Percentiles rank a stretch among this genome's conserved stretches.
Evolutionary conservation across 2,888 invertebrate genomes (phyloP).

Genomic region (Drosophila eohydei): DNA sequence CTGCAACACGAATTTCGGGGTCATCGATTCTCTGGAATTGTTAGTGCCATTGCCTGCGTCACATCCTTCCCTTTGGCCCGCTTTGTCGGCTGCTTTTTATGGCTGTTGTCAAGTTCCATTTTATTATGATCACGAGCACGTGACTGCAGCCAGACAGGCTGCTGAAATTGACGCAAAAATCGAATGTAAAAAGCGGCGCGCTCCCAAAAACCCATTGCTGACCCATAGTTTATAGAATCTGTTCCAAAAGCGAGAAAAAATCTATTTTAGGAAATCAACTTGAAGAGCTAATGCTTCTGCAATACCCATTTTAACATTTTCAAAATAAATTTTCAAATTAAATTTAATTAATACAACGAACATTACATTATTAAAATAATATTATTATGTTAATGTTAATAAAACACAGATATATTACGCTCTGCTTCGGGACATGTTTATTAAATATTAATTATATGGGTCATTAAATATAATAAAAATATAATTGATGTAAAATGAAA

Average conservation of each 20-base stretch:
- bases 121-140: conserved; percentile 67
- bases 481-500: too few species aligned
- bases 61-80: conserved; percentile 1
- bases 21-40: conserved; percentile 56
- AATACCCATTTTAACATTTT: conserved; percentile 6
- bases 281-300: too few species aligned
- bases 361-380: too few species aligned
- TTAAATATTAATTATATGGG: too few species aligned
- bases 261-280: not conserved
- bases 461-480: too few species aligned
- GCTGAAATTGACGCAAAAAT: conserved; percentile 41
- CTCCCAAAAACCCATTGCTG: conserved; percentile 7
- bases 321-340: not conserved
- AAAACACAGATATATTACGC: too few species aligned
- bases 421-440: too few species aligned
- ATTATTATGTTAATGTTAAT: too few species aligned
- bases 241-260: conserved; percentile 7
- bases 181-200: conserved; percentile 22
- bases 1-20: conserved; percentile 56
- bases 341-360: too few species aligned
- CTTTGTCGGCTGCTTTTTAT: conserved; percentile 55
- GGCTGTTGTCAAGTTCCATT: conserved; percentile 57
- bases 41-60: conserved; percentile 14
- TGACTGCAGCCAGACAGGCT: conserved; percentile 59
- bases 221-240: conserved; percentile 27